Conservation (phyloP, 1,140 invertebrate genomes). For the Lutraria rhynchaena region DNA sequence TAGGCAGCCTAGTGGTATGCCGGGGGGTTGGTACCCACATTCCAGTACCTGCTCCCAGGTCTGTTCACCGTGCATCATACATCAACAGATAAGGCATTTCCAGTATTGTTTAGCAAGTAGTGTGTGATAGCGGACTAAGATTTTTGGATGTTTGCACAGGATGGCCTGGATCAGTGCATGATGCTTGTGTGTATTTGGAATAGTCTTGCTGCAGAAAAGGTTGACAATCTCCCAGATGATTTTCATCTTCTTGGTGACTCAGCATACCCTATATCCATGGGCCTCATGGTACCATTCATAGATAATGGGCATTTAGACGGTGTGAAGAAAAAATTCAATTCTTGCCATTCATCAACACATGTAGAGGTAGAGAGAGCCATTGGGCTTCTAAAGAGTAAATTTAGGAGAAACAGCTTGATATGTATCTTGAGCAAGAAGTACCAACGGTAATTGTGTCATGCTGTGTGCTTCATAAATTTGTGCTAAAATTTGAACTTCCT, state of each 20-base stretch:
- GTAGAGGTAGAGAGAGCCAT: constrained; percentile 32
- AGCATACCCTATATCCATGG: constrained; percentile 1
- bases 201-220: neutral
- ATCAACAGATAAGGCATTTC: constrained; percentile 40
- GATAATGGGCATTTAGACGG: constrained; percentile 45
- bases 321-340: constrained; percentile 45
- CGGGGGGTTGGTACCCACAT: constrained; percentile 42
- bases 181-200: constrained; percentile 54
- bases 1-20: too few relatives aligned
- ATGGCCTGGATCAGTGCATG: constrained; percentile 58
- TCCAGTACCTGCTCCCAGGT: constrained; percentile 18
- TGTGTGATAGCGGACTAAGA: constrained; percentile 43
- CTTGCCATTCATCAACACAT: neutral
- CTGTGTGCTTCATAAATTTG: constrained; percentile 32
- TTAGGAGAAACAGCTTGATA: constrained; percentile 28
- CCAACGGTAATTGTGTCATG: constrained; percentile 15
- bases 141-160: constrained; percentile 52
- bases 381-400: constrained; percentile 36
- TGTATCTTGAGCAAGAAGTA: neutral
- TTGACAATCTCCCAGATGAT: neutral
- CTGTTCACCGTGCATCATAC: constrained; percentile 33
- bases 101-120: constrained; percentile 55
- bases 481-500: neutral
- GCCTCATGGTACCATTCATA: constrained; percentile 40
- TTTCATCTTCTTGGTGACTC: constrained; percentile 43